Base-by-base conservation (phyloP, 2,113 vertebrate genomes). In the Etia nguti region DNA sequence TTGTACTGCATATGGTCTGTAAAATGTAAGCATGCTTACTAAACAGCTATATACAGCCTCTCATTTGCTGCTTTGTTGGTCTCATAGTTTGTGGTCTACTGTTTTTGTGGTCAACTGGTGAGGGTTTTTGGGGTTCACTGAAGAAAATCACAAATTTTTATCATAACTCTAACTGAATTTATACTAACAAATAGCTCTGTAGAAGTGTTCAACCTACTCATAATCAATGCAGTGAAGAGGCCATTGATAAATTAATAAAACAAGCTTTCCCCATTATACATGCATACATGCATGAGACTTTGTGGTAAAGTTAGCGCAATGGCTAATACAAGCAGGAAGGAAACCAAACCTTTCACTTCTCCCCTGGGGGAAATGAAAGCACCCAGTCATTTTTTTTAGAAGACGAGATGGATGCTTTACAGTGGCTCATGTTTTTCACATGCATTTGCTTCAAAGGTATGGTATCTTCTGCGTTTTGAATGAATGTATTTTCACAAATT, bases 331-430 rank as follows among this genome's bases (percentile, higher is more conserved):
- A 80, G 48, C 70, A 81, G 86, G 91, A 88, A 60, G 81, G 84
- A 91, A 93, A 93, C 80, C 89, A 6, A 16, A 60, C 8, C 7
- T 65, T 20, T 82, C 73, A 82, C 68, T 7, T 48, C 20, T 57
- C 16, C 43, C 20, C 0, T 59, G 10, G n/a, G 3, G 81, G 59
- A 88, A 80, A 81, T 65, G 29, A 43, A 55, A 18, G 36, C 1
- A 2, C 6, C 4, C 6, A 15, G 50, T 6, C 38, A 54, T 84
- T 57, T 15, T 48, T 88, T 84, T 84, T 73, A 90, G 57, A 62
- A 34, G 56, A 87, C 3, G 1, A 81, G 57, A 95, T 95, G 94
- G 50, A 38, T 6, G n/a, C 57, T 46, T 56, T 54, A 3, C 84
- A 62, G 13, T 24, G 68, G 84, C 3, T 8, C n/a, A 31, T 87